Percentiles rank a stretch among this genome's conserved stretches.
phyloP scores from a whole-genome alignment of 2,888 invertebrate species.

The Augiades crinisus region DNA sequence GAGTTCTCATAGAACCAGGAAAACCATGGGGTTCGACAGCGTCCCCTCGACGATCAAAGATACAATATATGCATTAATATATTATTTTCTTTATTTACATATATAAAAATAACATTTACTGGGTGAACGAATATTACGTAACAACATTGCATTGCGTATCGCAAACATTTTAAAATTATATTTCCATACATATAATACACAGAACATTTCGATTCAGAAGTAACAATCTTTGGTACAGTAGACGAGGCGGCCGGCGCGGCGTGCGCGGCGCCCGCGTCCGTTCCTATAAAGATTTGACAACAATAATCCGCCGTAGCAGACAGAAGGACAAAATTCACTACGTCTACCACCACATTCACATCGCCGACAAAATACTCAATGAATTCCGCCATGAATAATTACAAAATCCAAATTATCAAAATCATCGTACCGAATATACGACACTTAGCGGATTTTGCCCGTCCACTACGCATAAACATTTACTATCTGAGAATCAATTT shows the following conservation, averaged over 20 bases:
- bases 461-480: neutral
- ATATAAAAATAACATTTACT: conserved; percentile 37
- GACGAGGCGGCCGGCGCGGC: conserved; percentile 17
- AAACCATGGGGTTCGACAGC: neutral
- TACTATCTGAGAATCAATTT: neutral
- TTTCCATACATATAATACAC: conserved; percentile 17
- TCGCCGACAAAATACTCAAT: conserved; percentile 1
- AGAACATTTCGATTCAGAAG: conserved; percentile 27
- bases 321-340: conserved; percentile 10
- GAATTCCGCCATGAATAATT: neutral
- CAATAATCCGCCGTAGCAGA: conserved; percentile 5
- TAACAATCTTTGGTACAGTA: conserved; percentile 32
- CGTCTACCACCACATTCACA: neutral
- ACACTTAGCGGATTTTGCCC: conserved; percentile 10
- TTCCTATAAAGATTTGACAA: conserved; percentile 2
- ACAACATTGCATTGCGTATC: conserved; percentile 14
- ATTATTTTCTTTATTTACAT: conserved; percentile 24
- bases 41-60: conserved; percentile 12
- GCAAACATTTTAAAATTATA: conserved; percentile 1
- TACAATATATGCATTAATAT: conserved; percentile 20
- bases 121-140: conserved; percentile 20
- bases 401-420: neutral
- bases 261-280: neutral
- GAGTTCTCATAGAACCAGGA: conserved; percentile 18
- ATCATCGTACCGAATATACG: neutral